phyloP scores from a whole-genome alignment of 2,113 vertebrate genomes.

The Nipponia nippon region DNA sequence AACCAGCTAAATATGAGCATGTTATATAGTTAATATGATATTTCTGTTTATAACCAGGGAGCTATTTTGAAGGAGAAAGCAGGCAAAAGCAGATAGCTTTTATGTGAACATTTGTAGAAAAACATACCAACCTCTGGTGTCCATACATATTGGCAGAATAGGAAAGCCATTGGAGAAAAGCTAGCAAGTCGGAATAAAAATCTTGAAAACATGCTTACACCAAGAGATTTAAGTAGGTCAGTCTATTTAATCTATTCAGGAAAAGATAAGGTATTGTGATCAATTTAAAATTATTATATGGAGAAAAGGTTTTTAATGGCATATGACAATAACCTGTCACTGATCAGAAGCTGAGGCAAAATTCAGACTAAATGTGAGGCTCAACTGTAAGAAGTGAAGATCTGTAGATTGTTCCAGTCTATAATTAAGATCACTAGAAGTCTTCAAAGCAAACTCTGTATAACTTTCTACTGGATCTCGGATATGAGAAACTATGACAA shows the following conservation, averaged over 20 bases:
- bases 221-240: neutral
- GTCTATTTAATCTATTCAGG: neutral
- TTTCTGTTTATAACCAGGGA: neutral
- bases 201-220: neutral
- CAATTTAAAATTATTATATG: neutral
- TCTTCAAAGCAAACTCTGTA: neutral
- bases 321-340: neutral
- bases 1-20: neutral
- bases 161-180: neutral
- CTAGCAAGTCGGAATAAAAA: neutral
- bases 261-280: neutral
- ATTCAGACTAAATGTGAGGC: neutral
- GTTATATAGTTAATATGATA: neutral
- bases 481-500: neutral
- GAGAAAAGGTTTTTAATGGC: neutral
- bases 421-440: neutral
- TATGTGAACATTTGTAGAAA: neutral
- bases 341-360: neutral
- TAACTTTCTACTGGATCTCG: neutral
- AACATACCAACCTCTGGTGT: neutral
- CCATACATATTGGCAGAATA: neutral
- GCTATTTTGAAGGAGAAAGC: neutral
- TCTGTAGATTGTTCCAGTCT: neutral
- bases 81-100: neutral
- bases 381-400: neutral